A percentile compares a stretch with the other conserved stretches of the same genome.
Conservation (phyloP, 2,888 invertebrate genomes). For the Pyrgus malvae region DNA sequence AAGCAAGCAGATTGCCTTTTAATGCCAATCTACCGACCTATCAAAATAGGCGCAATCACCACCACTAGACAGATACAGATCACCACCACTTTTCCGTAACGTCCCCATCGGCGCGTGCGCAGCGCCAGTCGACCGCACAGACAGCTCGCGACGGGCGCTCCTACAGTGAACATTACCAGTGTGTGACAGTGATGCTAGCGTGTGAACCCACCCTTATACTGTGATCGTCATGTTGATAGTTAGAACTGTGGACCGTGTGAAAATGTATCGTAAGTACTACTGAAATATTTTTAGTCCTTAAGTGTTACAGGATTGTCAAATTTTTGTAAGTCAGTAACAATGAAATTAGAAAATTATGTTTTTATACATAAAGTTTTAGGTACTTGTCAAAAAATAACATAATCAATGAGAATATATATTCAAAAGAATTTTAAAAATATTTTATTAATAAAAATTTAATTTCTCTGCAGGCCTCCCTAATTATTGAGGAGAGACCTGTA, state of each 20-base stretch:
- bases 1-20: too few relatives aligned
- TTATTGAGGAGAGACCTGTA: too few relatives aligned
- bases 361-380: too few relatives aligned
- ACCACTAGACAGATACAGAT: background rate
- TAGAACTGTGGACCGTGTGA: constrained; percentile 45
- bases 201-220: constrained; percentile 49
- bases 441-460: too few relatives aligned
- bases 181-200: constrained; percentile 71
- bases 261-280: constrained; percentile 63
- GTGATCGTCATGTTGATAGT: constrained; percentile 45
- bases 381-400: too few relatives aligned
- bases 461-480: too few relatives aligned
- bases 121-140: constrained; percentile 16
- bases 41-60: constrained; percentile 17
- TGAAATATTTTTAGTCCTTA: background rate
- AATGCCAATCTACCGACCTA: background rate
- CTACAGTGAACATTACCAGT: constrained; percentile 38
- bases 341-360: too few relatives aligned
- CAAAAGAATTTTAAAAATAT: too few relatives aligned
- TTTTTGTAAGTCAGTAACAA: too few relatives aligned
- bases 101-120: constrained; percentile 25
- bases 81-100: constrained; percentile 22
- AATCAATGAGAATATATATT: too few relatives aligned
- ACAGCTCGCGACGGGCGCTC: constrained; percentile 34
- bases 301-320: too few relatives aligned